Base-by-base conservation (phyloP, 2,797 vertebrate species). In the Ctenochaetus hawaiiensis region DNA sequence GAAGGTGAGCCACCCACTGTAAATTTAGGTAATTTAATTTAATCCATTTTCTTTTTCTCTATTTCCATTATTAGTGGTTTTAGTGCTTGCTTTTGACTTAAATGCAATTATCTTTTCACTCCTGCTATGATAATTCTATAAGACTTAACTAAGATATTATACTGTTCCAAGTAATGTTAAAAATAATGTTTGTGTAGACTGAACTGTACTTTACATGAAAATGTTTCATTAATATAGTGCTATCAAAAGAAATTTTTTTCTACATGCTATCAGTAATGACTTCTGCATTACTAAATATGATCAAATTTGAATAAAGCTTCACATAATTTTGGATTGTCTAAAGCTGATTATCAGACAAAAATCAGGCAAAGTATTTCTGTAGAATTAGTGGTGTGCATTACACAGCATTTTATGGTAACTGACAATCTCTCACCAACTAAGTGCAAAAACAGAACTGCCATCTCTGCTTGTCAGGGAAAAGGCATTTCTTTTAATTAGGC, bases 1-100 rank as follows among this genome's bases (percentile, higher is more conserved):
- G 95, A 96, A 96, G 96, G 95, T 96, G 95, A 96, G 95, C 95
- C 94, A 95, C 92, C 95, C 93, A 89, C 95, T 96, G 90, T 96
- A 94, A 95, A 92, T 88, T 91, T 95, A 96, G 95, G 95, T 96
- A 95, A 96, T 93, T 93, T 87, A 13, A 92, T 91, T 92, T 90
- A 64, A 82, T 89, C 77, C n/a, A 76, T 87, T 89, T 92, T 81
- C 78, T 77, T 90, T 88, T 77, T 83, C 45, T 86, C 44, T 78
- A 44, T 63, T 70, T 81, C 14, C 34, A 53, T 67, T 41, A n/a
- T 34, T 34, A 34, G 30, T 68, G 34, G 71, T 11, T 43, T 54
- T 11, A n/a, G 3, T 67, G 53, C 61, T 23, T 60, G 41, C 6
- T 2, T 67, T 80, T 87, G 51, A 72, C 23, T 73, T 66, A 1